Evolutionary conservation across 2,888 invertebrate genomes (phyloP).

Genomic region (Brachypterus glaber): DNA sequence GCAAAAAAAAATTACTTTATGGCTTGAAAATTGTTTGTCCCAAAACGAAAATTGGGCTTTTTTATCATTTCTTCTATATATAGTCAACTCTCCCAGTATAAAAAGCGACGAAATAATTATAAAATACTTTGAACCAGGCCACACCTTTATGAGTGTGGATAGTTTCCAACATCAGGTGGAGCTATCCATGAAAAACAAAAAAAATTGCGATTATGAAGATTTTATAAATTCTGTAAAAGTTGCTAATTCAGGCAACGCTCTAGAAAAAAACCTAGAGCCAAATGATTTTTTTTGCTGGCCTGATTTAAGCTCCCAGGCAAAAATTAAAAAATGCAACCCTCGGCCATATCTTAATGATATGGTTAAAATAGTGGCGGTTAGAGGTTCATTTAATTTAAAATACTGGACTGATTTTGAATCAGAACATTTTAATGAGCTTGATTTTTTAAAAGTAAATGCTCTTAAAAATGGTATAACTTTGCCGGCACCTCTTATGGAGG

Average conservation of each 20-base stretch:
- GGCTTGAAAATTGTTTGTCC: conserved; percentile 17
- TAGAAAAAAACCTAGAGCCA: conserved; percentile 13
- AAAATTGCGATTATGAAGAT: conserved; percentile 15
- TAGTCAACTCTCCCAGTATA: conserved; percentile 15
- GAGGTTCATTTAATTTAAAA: too few relatives aligned
- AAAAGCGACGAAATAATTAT: conserved; percentile 9
- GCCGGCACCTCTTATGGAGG: too few relatives aligned
- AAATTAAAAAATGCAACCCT: too few relatives aligned
- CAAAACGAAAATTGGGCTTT: conserved; percentile 18
- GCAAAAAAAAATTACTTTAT: conserved; percentile 12
- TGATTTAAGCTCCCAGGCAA: too few relatives aligned
- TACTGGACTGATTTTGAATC: too few relatives aligned
- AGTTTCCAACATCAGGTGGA: conserved; percentile 18
- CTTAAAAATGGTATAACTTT: too few relatives aligned
- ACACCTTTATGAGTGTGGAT: conserved; percentile 19
- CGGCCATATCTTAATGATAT: too few relatives aligned
- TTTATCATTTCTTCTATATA: conserved; percentile 16
- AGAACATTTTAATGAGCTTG: too few relatives aligned
- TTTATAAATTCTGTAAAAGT: conserved; percentile 13
- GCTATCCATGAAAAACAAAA: conserved; percentile 13
- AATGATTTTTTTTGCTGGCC: conserved; percentile 15
- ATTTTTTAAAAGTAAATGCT: too few relatives aligned
- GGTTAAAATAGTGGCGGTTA: too few relatives aligned
- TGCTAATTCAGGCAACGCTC: conserved; percentile 15
- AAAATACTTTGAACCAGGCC: conserved; percentile 17